A percentile compares a stretch with the other conserved stretches of the same genome.
Evolutionary conservation across 2,113 vertebrate genomes (phyloP).

Genomic region (Corvus moneduloides): DNA sequence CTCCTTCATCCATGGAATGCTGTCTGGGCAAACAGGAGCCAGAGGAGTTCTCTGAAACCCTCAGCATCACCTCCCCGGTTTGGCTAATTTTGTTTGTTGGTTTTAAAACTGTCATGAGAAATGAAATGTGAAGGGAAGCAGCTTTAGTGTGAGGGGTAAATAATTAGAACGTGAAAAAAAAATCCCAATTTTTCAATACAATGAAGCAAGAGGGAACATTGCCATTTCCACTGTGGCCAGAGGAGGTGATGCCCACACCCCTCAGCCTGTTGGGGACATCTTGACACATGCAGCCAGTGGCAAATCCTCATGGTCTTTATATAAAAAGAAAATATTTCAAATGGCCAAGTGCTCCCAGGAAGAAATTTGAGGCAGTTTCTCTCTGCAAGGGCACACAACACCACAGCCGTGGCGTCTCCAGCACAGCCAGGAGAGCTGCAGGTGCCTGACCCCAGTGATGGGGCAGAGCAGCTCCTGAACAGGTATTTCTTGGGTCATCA

Average conservation of each 20-base stretch:
- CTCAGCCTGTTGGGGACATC: not conserved
- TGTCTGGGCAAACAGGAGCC: not conserved
- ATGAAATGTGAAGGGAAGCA: not conserved
- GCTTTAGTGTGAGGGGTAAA: not conserved
- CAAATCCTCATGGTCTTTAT: not conserved
- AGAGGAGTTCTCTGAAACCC: not conserved
- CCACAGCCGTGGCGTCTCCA: rapidly evolving
- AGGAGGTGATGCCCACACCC: not conserved
- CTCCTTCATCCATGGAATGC: not conserved
- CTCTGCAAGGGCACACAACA: not conserved
- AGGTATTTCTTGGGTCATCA: not conserved
- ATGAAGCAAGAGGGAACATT: not conserved
- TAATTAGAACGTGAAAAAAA: not conserved
- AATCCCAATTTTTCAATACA: not conserved
- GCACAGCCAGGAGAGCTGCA: not conserved
- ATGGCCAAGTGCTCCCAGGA: not conserved
- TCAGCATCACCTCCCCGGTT: not conserved
- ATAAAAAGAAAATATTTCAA: not conserved
- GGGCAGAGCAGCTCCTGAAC: not conserved
- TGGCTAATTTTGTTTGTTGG: not conserved
- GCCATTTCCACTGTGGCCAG: not conserved
- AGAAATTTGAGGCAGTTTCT: not conserved
- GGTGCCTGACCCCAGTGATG: rapidly evolving
- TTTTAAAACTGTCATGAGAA: not conserved
- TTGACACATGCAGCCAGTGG: not conserved